Base-by-base conservation (phyloP, 2,888 invertebrate genomes). In the Tetragonula carbonaria region DNA sequence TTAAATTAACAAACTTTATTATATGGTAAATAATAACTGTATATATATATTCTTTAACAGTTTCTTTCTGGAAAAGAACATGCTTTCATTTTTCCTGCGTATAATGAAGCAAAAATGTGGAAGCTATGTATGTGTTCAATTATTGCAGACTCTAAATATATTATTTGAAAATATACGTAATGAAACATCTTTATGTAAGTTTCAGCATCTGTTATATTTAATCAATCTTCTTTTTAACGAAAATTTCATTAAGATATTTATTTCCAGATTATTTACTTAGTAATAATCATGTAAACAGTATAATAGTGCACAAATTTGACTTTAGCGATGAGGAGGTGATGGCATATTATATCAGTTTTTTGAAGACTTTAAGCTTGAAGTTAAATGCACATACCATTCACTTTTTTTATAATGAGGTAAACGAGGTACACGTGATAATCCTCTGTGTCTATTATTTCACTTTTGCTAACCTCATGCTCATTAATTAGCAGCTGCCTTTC, bases 261-360 rank as follows among this genome's bases (percentile, higher is more conserved):
- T 33, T 63, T 87, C 90, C 84, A 99, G 99, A 99, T 97, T 99
- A 99, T 95, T 96, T 99, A 78, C 96, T 99, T 79, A 99, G 99
- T 93, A 99, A 99, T 95, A 99, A 99, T 95, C 99, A 99, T 95
- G 99, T 99, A 62, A 99, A 99, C 95, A 99, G 98, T 72, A 99
- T 99, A 93, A 99, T 99, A 94, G 98, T 99, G 77, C 99, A 99
- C 95, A 99, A 99, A 95, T 99, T 99, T 96, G 99, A 99, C 95
- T 99, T 99, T 94, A 98, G 98, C 4, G 99, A 99, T 95, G 99
- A 99, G 95, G 99, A 99, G 96, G 99, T 99, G 71, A 99, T 99
- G 99, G 99, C 99, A 2, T 99, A 99, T 95, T 99, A 99, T 95
- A 99, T 99, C 94, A 99, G 99, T 73, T 99, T 99, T 95, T 95